Base-by-base conservation (phyloP, 2,113 vertebrate genomes). In the Penelope pileata region DNA sequence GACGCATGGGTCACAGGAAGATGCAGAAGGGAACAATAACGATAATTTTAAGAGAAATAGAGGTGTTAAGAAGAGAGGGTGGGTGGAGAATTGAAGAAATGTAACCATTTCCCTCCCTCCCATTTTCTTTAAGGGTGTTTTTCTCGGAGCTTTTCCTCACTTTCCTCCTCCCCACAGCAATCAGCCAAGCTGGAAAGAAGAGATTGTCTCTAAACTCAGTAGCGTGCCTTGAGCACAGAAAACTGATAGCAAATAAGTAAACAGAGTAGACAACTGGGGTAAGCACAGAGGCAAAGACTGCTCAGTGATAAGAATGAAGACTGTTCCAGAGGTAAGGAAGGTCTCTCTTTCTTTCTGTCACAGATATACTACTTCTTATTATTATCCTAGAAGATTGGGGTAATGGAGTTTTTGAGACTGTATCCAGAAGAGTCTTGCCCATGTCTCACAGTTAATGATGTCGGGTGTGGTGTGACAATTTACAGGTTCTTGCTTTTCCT, bases 271-370 rank as follows among this genome's bases (percentile, higher is more conserved):
- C 42, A 85, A 12, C 84, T 54, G 54, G 54, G 30, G 78, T 23
- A 83, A 78, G 67, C 0, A 3, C 38, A 29, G 74, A 78, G 47
- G 80, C 43, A 81, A 69, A 90, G 42, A 40, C 81, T 51, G 40
- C 47, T 38, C 11, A 2, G 75, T 79, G 83, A 70, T 68, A 68
- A 74, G 45, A 59, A 97, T 97, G 96, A 95, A 47, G 21, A 58
- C 88, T 64, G n/a, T 56, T 83, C 22, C 68, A 56, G 93, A 97
- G 96, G 97, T 97, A 96, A 95, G 94, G 53, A 62, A 76, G 14
- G 7, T 72, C 26, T 77, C 5, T 34, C 29, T 50, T 34, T 86
- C 90, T 70, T 63, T 26, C 36, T 88, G 38, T 40, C n/a, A n/a
- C 10, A 62, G 17, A 43, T 64, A 18, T 23, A 15, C 6, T 58